Conservation (phyloP, 2,113 vertebrate genomes). For the Corvus cornix region DNA sequence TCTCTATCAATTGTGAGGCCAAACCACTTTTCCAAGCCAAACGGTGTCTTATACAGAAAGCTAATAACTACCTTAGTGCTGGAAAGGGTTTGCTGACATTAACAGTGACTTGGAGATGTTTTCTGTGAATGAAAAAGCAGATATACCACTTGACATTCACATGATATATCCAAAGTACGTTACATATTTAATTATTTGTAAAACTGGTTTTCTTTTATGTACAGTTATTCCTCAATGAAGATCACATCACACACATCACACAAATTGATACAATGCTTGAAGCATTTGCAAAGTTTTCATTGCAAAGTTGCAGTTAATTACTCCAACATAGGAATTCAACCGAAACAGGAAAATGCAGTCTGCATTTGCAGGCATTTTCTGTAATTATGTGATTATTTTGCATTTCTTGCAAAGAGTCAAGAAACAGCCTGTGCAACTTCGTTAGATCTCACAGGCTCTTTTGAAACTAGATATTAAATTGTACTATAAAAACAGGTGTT, state of each 20-base stretch:
- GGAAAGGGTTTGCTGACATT: background rate
- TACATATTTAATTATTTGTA: background rate
- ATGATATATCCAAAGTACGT: background rate
- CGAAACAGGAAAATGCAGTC: background rate
- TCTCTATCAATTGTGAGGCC: background rate
- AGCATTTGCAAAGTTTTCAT: background rate
- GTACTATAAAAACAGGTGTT: conserved; percentile 1
- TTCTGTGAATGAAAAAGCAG: background rate
- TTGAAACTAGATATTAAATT: conserved; percentile 6
- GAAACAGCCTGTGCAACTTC: background rate
- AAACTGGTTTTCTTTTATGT: background rate
- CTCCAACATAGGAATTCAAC: background rate
- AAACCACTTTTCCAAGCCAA: background rate
- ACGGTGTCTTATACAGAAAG: background rate
- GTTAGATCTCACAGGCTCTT: background rate
- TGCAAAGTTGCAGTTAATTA: background rate
- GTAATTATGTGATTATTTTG: conserved; percentile 18
- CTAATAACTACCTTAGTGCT: background rate
- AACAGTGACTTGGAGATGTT: background rate
- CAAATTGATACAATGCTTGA: background rate
- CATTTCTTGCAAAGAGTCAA: background rate
- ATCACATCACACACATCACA: background rate
- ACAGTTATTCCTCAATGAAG: background rate
- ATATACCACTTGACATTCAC: background rate
- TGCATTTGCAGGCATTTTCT: background rate